A percentile compares a stretch with the other conserved stretches of the same genome.
Conservation (phyloP, 2,797 vertebrate genomes). For the Bradypodion ventrale region DNA sequence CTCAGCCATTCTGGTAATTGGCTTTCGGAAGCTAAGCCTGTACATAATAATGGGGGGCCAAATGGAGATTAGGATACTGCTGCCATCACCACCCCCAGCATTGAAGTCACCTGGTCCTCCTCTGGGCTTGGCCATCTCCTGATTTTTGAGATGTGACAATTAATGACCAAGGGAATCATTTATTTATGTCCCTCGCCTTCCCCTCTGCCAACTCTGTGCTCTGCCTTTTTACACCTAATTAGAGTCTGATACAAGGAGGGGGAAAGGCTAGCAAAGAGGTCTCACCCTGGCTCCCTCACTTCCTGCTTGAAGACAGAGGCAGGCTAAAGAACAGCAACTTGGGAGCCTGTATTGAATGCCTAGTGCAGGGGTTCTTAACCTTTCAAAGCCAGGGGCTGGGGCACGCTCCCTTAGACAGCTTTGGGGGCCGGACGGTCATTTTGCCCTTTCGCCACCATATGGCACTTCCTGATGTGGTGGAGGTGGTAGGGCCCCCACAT, state of each 20-base stretch:
- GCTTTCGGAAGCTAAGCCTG: slow-evolving; percentile 62
- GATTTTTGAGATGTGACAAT: slow-evolving; percentile 65
- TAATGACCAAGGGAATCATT: slow-evolving; percentile 66
- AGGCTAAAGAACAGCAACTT: neutral
- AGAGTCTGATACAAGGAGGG: slow-evolving; percentile 40
- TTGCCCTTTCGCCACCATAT: no score
- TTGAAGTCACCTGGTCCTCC: slow-evolving; percentile 46
- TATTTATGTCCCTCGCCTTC: slow-evolving; percentile 63
- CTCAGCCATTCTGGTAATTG: slow-evolving; percentile 67
- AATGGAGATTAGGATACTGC: slow-evolving; percentile 54
- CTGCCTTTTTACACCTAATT: slow-evolving; percentile 67
- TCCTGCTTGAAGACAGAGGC: neutral
- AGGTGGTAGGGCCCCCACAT: no score
- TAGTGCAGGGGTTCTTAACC: no score
- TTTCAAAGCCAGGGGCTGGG: no score
- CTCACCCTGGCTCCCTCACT: neutral
- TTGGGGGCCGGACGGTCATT: no score
- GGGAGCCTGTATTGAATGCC: no score
- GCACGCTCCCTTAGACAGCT: no score
- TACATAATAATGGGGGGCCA: slow-evolving; percentile 60
- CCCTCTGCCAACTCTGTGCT: slow-evolving; percentile 10
- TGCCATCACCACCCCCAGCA: slow-evolving; percentile 39
- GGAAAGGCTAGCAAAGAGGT: neutral
- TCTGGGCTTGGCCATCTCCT: slow-evolving; percentile 34
- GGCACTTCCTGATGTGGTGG: no score